These are phyloP conservation scores for Galerucella nymphaeae DNA, from an alignment of 2,888 invertebrate species.

Conservation along the genomic window DNA sequence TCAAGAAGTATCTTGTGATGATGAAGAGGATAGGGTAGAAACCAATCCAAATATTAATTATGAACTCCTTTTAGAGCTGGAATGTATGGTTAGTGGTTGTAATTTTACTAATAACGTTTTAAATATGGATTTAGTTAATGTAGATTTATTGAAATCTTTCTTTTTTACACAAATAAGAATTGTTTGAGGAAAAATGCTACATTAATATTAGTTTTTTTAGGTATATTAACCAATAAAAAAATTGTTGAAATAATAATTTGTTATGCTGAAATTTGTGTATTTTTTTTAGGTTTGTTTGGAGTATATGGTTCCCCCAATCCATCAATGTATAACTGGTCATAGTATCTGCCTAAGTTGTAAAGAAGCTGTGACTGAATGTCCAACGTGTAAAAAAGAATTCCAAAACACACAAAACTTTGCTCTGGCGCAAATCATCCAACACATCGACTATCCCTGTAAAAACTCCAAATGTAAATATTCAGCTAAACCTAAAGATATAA, in stretches of 20 bases:
- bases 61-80: slow-evolving; percentile 48
- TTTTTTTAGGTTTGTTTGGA: slow-evolving; percentile 54
- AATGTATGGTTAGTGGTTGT: slow-evolving; percentile 50
- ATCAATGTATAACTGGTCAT: slow-evolving; percentile 58
- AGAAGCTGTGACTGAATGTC: slow-evolving; percentile 50
- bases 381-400: slow-evolving; percentile 53
- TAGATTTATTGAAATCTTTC: too few relatives aligned
- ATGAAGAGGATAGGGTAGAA: slow-evolving; percentile 29
- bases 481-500: slow-evolving; percentile 48
- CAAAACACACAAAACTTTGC: slow-evolving; percentile 56
- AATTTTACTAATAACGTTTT: background rate
- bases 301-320: slow-evolving; percentile 60
- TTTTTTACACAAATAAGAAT: too few relatives aligned
- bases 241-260: too few relatives aligned
- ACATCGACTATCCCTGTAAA: slow-evolving; percentile 58
- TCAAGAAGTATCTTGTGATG: slow-evolving; percentile 20
- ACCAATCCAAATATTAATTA: slow-evolving; percentile 33
- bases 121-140: too few relatives aligned
- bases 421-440: slow-evolving; percentile 55
- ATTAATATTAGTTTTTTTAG: too few relatives aligned
- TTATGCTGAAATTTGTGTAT: background rate
- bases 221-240: too few relatives aligned
- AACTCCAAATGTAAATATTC: slow-evolving; percentile 52
- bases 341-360: slow-evolving; percentile 58
- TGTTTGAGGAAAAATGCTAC: too few relatives aligned